Conservation (phyloP, 2,113 vertebrate genomes). For the Cephalophus harveyi region DNA sequence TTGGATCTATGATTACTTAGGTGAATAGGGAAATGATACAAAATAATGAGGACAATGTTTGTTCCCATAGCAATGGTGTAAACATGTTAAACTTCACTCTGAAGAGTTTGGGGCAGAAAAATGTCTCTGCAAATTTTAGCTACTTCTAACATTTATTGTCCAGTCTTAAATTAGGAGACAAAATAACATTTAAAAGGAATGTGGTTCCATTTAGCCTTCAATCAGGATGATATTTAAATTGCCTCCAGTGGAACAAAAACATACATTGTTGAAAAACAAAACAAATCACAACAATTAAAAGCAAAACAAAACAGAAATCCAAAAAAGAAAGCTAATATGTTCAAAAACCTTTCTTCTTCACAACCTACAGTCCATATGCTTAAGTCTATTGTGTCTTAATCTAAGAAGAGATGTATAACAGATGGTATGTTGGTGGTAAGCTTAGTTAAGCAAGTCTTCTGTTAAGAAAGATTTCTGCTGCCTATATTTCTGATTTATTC, state of each 20-base stretch:
- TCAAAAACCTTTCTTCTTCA: slow-evolving; percentile 30
- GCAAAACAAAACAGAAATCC: slow-evolving; percentile 51
- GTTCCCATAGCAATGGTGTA: background rate
- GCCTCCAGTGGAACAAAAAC: slow-evolving; percentile 13
- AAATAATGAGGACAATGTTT: background rate
- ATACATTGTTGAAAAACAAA: slow-evolving; percentile 59
- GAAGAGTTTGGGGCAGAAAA: background rate
- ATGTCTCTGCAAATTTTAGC: background rate
- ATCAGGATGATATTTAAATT: slow-evolving; percentile 26
- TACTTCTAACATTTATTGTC: background rate
- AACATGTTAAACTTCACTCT: background rate
- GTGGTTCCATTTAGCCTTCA: background rate
- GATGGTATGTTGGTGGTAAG: slow-evolving; percentile 52
- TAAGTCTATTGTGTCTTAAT: slow-evolving; percentile 55
- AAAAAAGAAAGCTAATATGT: slow-evolving; percentile 28
- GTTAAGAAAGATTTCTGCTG: background rate
- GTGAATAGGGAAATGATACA: background rate
- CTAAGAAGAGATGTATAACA: slow-evolving; percentile 49
- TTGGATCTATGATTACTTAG: background rate
- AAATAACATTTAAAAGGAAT: background rate
- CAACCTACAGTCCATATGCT: slow-evolving; percentile 53
- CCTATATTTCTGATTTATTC: slow-evolving; percentile 28
- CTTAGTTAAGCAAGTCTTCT: slow-evolving; percentile 37
- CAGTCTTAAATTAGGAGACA: background rate
- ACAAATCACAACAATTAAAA: slow-evolving; percentile 61